These are phyloP conservation scores for Bombus polaris DNA, from an alignment of 1,140 invertebrate species.

Conservation along the genomic window DNA sequence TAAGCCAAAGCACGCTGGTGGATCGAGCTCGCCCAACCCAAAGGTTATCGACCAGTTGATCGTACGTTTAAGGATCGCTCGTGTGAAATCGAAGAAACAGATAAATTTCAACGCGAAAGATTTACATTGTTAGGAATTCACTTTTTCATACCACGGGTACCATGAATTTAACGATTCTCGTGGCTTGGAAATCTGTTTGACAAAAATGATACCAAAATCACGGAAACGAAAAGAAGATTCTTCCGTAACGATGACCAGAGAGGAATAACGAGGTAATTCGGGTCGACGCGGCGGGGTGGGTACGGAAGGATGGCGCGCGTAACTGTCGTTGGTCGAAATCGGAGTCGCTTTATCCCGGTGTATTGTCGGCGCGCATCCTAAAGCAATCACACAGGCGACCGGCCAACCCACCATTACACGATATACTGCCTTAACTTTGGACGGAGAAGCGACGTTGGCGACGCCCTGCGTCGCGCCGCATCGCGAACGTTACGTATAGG, in stretches of 20 bases:
- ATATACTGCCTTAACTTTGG: constrained; percentile 77
- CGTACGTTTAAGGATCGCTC: constrained; percentile 6
- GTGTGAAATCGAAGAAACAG: neutral
- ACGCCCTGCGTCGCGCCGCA: constrained; percentile 50
- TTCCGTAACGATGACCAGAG: neutral
- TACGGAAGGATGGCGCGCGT: constrained; percentile 6
- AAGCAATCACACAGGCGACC: constrained; percentile 82
- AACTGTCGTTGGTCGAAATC: constrained; percentile 58
- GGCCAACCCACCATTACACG: constrained; percentile 69
- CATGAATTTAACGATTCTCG: no score
- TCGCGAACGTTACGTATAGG: constrained; percentile 80
- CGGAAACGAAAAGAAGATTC: neutral
- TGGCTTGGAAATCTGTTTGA: no score
- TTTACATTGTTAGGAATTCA: no score
- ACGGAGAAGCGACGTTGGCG: constrained; percentile 71
- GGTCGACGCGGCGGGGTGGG: neutral
- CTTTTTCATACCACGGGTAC: no score
- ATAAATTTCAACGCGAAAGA: no score
- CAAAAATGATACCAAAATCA: neutral
- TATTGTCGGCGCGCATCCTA: constrained; percentile 72
- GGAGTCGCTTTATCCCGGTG: constrained; percentile 51
- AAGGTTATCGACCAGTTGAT: neutral
- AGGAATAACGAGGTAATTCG: constrained; percentile 9
- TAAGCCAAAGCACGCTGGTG: neutral
- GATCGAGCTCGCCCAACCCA: neutral